Evolutionary conservation across 2,797 vertebrate genomes (phyloP), one percentile per base, ranked within the genome.

Genomic region (Gastrophryne carolinensis): DNA sequence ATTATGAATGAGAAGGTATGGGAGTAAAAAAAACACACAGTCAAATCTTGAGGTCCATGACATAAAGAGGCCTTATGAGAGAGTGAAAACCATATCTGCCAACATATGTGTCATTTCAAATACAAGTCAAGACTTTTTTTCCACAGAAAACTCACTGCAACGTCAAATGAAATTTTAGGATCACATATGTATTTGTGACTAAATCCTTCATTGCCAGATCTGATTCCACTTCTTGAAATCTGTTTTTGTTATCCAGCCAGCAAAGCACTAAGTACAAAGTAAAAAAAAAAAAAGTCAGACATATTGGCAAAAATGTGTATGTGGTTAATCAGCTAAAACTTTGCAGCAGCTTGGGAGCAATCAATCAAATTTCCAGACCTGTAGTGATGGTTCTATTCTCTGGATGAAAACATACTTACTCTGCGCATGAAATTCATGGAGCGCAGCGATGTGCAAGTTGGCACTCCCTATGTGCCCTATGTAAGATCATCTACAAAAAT

Each of bases 131-230:
- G 56, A 77, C 80, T 80, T 81, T 82, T 86, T 86, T 89, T 79
- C 73, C 82, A 66, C 79, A 79, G 76, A 81, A 82, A 79, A 32
- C 65, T 87, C 82, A 87, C 72, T 88, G 86, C 84, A 79, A 84
- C 83, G 86, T 88, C 88, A 90, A 84, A 87, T 84, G 80, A 91
- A 91, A 87, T 89, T 89, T 87, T 87, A 88, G 83, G 79, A 87
- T 87, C 87, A 87, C 85, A 80, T 88, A 84, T 86, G 87, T 86
- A 87, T 87, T 85, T 89, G 84, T 85, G 89, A 87, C 82, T 27
- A 56, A 89, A 86, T 75, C 68, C 72, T 88, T 87, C 83, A 79
- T 85, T 89, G 87, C 86, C 86, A 89, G 86, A 87, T 83, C 83
- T 86, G 84, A 91, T 90, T 91, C 86, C 82, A 88, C 77, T 87